Evolutionary conservation across 2,888 invertebrate genomes (phyloP), one percentile per base, ranked within the genome.

Genomic region (Trichopoda pennipes): DNA sequence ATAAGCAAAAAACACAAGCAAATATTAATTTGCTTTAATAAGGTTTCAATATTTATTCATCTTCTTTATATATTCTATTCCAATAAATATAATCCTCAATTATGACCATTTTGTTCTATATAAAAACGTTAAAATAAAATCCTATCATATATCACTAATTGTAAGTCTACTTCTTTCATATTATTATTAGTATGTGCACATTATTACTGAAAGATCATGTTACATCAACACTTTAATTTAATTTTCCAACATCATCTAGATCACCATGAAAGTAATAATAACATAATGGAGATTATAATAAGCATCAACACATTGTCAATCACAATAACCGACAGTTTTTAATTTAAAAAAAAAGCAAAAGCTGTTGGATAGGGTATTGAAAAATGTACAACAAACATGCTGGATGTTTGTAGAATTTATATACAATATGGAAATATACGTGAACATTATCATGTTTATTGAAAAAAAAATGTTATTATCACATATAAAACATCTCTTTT

Each of bases 271-370:
- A 28, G 28, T 38, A 53, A 55, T 19, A 47, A 51, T 16, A 23
- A 60, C 44, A 35, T 49, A 63, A 38, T 49, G 56, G 49, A 16
- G 42, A 58, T 72, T 64, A 73, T 64, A 81, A 76, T 73, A 81
- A 74, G 69, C 77, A 80, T 82, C 80, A 82, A 78, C 79, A 76
- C 81, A 75, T 77, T 83, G 84, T 84, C 84, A 83, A 76, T 83
- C 79, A 81, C 81, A 84, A 84, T 84, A 47, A 69, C 68, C 73
- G 69, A 78, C 70, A 77, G 77, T 63, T 75, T 47, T n/a, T 58
- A 53, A 21, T 56, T 73, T 76, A 64, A 51, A 58, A 68, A 56
- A 49, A 63, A 51, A 64, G 32, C 12, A 51, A 68, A 73, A 14
- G 4, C 1, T 44, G 69, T 68, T 66, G 58, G 42, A 74, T 74